Evolutionary conservation across 2,888 invertebrate species (phyloP).

Genomic region (Eupithecia abbreviata): DNA sequence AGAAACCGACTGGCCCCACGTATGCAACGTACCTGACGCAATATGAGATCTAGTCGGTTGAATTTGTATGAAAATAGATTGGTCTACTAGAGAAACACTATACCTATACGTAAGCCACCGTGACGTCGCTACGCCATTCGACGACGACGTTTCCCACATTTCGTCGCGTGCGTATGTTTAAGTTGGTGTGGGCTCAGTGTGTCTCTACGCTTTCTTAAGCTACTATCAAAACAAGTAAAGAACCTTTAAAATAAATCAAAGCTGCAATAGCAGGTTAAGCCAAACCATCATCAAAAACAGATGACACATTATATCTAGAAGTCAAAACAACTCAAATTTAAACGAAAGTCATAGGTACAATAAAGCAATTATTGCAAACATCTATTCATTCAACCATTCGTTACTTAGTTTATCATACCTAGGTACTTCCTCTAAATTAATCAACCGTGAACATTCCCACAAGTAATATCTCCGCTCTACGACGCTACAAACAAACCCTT

Average conservation of each 20-base stretch:
- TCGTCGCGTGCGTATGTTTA: too few species aligned
- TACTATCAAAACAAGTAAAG: too few species aligned
- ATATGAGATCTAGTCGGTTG: background rate
- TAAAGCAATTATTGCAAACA: background rate
- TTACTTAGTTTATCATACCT: background rate
- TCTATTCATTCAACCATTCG: background rate
- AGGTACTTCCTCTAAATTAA: slow-evolving; percentile 12
- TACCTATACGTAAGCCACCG: too few species aligned
- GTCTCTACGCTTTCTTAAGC: too few species aligned
- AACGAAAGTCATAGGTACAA: background rate
- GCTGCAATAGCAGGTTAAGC: too few species aligned
- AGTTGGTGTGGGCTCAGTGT: too few species aligned
- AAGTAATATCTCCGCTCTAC: slow-evolving; percentile 7
- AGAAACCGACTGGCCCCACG: background rate
- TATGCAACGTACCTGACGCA: background rate
- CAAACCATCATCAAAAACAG: too few species aligned
- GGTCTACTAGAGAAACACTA: too few species aligned
- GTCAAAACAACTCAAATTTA: background rate
- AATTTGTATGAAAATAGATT: too few species aligned
- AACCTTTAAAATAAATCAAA: too few species aligned
- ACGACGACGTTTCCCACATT: too few species aligned
- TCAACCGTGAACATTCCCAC: slow-evolving; percentile 15
- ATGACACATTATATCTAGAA: background rate
- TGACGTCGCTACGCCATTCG: too few species aligned
- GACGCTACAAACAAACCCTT: slow-evolving; percentile 54